A percentile compares a stretch with the other conserved stretches of the same genome.
Evolutionary conservation across 1,140 invertebrate genomes (phyloP).

Genomic region (Ganaspis sp.): DNA sequence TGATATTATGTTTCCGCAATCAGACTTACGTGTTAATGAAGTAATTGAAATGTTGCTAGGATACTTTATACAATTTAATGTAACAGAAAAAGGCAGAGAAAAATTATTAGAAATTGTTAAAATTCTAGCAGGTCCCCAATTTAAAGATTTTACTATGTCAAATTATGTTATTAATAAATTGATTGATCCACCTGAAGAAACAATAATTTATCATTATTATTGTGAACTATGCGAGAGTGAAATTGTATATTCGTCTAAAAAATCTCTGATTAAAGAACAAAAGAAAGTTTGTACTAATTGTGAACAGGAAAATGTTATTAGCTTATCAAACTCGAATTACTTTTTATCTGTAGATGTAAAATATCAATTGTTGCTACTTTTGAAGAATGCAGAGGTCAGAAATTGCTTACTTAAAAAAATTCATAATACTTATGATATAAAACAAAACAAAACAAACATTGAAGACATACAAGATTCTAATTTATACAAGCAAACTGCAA

Average conservation of each 20-base stretch:
- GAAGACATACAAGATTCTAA: neutral
- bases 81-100: neutral
- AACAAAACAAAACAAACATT: neutral
- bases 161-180: neutral
- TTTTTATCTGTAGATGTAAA: neutral
- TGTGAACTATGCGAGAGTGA: neutral
- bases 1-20: neutral
- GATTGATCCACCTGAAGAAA: neutral
- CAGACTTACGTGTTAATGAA: neutral
- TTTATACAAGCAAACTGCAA: neutral
- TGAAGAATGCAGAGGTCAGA: neutral
- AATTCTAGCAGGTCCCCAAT: neutral
- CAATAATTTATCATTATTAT: neutral
- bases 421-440: neutral
- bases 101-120: neutral
- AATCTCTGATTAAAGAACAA: neutral
- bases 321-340: neutral
- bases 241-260: neutral
- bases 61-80: neutral
- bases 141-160: neutral
- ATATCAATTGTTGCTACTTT: neutral
- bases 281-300: neutral
- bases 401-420: neutral
- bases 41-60: neutral
- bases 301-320: neutral